Percentiles rank a stretch among this genome's conserved stretches.
These are phyloP conservation scores for Podargus strigoides DNA, from an alignment of 2,797 vertebrate genomes.

Conservation along the genomic window DNA sequence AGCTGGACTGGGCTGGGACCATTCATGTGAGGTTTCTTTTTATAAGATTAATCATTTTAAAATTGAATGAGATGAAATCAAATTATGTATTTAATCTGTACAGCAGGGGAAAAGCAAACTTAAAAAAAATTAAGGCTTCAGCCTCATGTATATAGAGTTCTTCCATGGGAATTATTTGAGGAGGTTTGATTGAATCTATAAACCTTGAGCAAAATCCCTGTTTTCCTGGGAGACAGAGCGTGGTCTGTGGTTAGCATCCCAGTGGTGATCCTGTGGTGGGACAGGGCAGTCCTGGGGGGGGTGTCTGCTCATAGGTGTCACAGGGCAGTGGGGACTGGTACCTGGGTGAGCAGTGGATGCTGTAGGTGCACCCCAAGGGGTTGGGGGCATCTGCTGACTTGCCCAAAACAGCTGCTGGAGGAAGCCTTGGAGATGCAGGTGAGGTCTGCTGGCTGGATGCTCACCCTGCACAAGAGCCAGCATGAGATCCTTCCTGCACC, in stretches of 20 bases:
- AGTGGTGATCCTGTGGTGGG: background rate
- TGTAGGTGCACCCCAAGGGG: background rate
- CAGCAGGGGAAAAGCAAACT: slow-evolving; percentile 45
- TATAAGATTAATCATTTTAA: background rate
- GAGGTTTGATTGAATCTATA: slow-evolving; percentile 58
- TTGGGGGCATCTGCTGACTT: background rate
- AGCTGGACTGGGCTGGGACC: background rate
- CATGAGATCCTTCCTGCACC: background rate
- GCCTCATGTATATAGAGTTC: background rate
- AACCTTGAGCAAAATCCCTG: slow-evolving; percentile 39
- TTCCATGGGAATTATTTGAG: slow-evolving; percentile 41
- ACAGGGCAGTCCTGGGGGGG: background rate
- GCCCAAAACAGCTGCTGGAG: background rate
- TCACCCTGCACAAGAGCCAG: background rate
- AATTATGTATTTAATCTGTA: slow-evolving; percentile 37
- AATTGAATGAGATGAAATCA: slow-evolving; percentile 34
- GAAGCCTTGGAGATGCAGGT: background rate
- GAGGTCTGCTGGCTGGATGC: background rate
- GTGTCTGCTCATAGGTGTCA: rapidly evolving
- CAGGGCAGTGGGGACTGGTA: background rate
- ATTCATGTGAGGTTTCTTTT: background rate
- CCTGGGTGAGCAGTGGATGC: background rate
- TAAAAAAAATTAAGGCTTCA: slow-evolving; percentile 56
- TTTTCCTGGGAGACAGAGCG: background rate
- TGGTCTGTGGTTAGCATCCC: background rate